Conservation (phyloP, 2,113 vertebrate genomes). For the Podarcis cretensis region DNA sequence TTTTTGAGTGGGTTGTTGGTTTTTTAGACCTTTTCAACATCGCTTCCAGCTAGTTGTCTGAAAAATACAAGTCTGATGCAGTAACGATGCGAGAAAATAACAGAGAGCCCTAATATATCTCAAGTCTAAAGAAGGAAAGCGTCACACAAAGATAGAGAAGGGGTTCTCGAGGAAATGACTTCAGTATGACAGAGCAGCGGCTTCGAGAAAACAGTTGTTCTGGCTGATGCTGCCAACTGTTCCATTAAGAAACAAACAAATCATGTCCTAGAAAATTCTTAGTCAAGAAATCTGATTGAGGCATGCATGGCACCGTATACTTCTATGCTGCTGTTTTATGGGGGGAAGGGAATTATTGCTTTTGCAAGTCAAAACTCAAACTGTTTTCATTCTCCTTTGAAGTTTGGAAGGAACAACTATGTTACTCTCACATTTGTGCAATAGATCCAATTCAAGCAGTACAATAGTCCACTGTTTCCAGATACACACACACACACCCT, state of each 20-base stretch:
- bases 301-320: no score
- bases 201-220: background rate
- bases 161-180: constrained; percentile 18
- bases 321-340: background rate
- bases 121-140: background rate
- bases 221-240: background rate
- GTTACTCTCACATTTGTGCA: no score
- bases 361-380: background rate
- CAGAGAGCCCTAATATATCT: background rate
- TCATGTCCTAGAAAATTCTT: background rate
- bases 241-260: constrained; percentile 19
- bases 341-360: background rate
- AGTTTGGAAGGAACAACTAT: no score
- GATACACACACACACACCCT: no score
- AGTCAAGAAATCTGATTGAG: background rate
- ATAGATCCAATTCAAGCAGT: no score
- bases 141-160: background rate
- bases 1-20: background rate
- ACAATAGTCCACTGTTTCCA: no score
- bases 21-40: background rate
- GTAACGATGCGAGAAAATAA: constrained; percentile 28
- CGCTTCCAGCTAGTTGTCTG: accelerated
- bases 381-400: background rate
- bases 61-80: background rate
- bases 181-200: background rate